phyloP scores from a whole-genome alignment of 2,797 vertebrate species.

The Diplodus sargus region DNA sequence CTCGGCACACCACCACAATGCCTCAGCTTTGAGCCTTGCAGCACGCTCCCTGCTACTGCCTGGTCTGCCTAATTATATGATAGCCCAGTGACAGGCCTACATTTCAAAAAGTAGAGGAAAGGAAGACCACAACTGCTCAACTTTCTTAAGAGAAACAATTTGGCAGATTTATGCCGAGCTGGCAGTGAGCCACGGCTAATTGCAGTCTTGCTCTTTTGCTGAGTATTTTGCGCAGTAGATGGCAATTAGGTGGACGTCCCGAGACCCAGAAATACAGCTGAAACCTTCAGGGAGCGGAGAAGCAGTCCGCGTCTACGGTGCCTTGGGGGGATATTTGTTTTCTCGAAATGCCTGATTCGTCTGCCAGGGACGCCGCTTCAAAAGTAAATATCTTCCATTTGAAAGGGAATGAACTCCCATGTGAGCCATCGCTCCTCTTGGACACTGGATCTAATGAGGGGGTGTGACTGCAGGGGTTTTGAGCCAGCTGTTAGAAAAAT shows the following conservation, averaged over 20 bases:
- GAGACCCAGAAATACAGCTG: slow-evolving; percentile 73
- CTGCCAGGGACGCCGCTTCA: slow-evolving; percentile 24
- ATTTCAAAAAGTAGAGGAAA: slow-evolving; percentile 71
- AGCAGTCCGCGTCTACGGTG: slow-evolving; percentile 32
- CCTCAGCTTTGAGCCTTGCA: slow-evolving; percentile 64
- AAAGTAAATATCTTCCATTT: slow-evolving; percentile 27
- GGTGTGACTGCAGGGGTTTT: slow-evolving; percentile 34
- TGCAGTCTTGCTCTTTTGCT: slow-evolving; percentile 80
- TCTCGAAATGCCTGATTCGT: slow-evolving; percentile 49
- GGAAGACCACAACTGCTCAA: slow-evolving; percentile 71
- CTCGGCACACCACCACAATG: slow-evolving; percentile 64
- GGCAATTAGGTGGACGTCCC: slow-evolving; percentile 82
- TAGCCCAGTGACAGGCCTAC: slow-evolving; percentile 72
- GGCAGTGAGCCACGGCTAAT: slow-evolving; percentile 81
- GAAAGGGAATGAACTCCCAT: slow-evolving; percentile 39
- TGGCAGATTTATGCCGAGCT: slow-evolving; percentile 75
- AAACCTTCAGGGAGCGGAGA: slow-evolving; percentile 61
- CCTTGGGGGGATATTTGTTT: slow-evolving; percentile 57
- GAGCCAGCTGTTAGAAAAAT: slow-evolving; percentile 42
- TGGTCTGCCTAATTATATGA: slow-evolving; percentile 77
- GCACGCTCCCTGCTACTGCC: slow-evolving; percentile 64
- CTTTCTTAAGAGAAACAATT: slow-evolving; percentile 80
- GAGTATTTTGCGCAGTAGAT: slow-evolving; percentile 74
- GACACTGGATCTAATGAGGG: slow-evolving; percentile 49
- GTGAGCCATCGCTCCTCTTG: slow-evolving; percentile 49